Evolutionary conservation across 2,797 vertebrate species (phyloP).

Genomic region (Tapera naevia): DNA sequence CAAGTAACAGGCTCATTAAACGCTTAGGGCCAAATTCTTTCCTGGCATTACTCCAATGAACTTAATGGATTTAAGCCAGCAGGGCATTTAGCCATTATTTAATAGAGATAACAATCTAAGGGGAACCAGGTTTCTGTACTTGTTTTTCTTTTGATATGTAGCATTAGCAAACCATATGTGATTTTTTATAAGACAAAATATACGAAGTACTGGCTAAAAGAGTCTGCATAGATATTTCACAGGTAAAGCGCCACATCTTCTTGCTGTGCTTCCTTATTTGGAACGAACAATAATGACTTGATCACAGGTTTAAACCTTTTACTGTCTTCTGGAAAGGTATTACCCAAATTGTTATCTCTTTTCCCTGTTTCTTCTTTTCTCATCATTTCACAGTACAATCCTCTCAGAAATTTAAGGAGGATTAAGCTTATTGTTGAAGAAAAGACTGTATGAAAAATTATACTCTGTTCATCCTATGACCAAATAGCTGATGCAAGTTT

Average conservation of each 20-base stretch:
- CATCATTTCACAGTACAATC: background rate
- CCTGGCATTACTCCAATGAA: slow-evolving; percentile 4
- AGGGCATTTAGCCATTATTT: slow-evolving; percentile 54
- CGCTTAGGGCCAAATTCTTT: slow-evolving; percentile 57
- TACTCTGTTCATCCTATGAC: background rate
- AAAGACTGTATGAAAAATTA: background rate
- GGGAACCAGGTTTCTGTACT: slow-evolving; percentile 51
- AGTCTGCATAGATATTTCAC: background rate
- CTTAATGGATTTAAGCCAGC: slow-evolving; percentile 38
- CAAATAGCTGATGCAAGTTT: background rate
- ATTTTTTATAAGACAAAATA: slow-evolving; percentile 19
- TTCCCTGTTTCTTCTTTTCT: background rate
- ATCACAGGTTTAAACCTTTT: background rate
- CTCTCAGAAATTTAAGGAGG: background rate
- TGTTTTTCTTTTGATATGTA: slow-evolving; percentile 47
- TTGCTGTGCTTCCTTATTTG: background rate
- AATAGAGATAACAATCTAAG: slow-evolving; percentile 53
- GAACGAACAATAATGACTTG: background rate
- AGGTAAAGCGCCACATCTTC: background rate
- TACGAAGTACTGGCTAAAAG: background rate
- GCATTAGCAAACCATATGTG: slow-evolving; percentile 23
- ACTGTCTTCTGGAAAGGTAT: background rate
- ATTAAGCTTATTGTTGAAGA: background rate
- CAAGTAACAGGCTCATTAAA: slow-evolving; percentile 64
- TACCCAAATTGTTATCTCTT: background rate